Conservation (phyloP, 35 echinoderm and acorn worm species). For the Stichopus chloronotus region DNA sequence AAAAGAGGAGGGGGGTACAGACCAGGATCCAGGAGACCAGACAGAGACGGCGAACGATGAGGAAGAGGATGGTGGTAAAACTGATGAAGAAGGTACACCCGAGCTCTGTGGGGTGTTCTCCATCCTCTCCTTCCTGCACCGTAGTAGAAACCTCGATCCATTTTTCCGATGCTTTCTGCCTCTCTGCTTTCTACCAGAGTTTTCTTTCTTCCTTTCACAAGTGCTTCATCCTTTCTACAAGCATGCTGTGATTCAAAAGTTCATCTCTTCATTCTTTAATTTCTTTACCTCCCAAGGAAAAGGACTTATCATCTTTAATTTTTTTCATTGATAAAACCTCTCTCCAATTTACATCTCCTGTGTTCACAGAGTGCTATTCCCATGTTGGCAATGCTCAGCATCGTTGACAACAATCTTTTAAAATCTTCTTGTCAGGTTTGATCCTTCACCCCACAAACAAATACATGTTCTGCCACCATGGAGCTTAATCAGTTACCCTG, state of each 20-base stretch:
- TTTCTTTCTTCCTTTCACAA: neutral
- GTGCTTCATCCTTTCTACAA: neutral
- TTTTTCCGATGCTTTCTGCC: too few relatives aligned
- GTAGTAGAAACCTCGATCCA: too few relatives aligned
- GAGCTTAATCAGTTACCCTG: too few relatives aligned
- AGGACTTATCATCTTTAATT: too few relatives aligned
- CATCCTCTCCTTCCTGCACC: neutral
- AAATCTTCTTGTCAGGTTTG: too few relatives aligned
- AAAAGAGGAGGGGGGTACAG: conserved; percentile 37
- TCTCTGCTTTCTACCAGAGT: neutral
- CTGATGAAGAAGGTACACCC: neutral
- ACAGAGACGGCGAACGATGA: conserved; percentile 56
- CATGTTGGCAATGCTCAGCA: too few relatives aligned
- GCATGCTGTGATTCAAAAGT: neutral
- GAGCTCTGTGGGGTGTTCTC: neutral
- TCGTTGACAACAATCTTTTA: too few relatives aligned
- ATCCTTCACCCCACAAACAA: too few relatives aligned
- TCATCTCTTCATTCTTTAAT: neutral
- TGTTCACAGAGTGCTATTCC: too few relatives aligned
- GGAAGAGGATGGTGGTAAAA: neutral
- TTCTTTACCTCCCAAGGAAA: neutral
- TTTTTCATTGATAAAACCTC: too few relatives aligned
- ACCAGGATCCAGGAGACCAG: conserved; percentile 47
- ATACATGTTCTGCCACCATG: too few relatives aligned
- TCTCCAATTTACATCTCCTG: too few relatives aligned